phyloP scores from a whole-genome alignment of 2,888 invertebrate species.

The Acrobeloides nanus region DNA sequence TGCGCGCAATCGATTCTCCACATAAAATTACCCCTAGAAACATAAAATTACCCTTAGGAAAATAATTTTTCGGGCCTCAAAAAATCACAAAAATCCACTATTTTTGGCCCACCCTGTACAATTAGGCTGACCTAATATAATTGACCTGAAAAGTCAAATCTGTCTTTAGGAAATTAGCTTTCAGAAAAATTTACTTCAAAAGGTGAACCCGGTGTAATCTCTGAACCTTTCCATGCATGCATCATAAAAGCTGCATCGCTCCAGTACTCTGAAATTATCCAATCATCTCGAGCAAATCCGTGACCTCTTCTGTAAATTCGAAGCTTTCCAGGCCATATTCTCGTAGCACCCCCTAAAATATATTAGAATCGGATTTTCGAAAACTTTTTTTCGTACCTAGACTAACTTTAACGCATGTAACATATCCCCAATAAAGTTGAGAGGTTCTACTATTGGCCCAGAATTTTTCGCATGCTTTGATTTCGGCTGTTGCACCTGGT shows the following conservation, averaged over 20 bases:
- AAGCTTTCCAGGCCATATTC: constrained; percentile 39
- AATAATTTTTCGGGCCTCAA: not conserved
- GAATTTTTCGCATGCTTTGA: constrained; percentile 3
- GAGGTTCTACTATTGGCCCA: constrained; percentile 1
- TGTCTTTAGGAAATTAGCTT: too few relatives aligned
- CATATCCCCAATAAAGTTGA: constrained; percentile 1
- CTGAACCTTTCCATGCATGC: constrained; percentile 36
- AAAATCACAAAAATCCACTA: too few relatives aligned
- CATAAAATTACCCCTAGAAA: too few relatives aligned
- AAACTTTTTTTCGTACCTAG: constrained; percentile 3
- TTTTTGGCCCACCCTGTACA: too few relatives aligned
- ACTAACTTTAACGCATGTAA: constrained; percentile 4
- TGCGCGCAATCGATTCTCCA: too few relatives aligned
- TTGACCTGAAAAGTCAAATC: too few relatives aligned
- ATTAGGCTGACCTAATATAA: too few relatives aligned
- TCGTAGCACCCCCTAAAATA: constrained; percentile 21
- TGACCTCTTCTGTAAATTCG: constrained; percentile 33
- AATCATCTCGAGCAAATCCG: constrained; percentile 31
- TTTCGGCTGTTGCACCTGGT: not conserved
- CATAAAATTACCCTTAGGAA: too few relatives aligned
- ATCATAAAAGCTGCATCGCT: constrained; percentile 36
- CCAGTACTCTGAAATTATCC: constrained; percentile 31
- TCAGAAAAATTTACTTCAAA: too few relatives aligned
- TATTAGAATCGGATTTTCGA: too few relatives aligned
- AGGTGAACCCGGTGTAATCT: too few relatives aligned